Conservation (phyloP, 2,888 invertebrate genomes). For the Hartigia nigra region DNA sequence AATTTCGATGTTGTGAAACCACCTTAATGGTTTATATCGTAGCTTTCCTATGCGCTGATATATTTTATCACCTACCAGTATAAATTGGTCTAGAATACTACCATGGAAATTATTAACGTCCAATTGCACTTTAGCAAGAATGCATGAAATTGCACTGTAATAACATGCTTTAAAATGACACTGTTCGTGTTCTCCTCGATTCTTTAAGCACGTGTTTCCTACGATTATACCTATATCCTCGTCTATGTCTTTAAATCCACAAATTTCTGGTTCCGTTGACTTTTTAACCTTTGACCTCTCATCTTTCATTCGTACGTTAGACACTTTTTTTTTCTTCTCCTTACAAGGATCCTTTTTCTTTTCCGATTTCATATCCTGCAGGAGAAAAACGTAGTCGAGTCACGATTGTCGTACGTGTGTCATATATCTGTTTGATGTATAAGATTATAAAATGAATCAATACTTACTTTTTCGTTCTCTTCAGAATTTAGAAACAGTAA, state of each 20-base stretch:
- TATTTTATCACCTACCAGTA: constrained; percentile 47
- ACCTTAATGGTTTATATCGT: constrained; percentile 45
- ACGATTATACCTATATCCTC: constrained; percentile 43
- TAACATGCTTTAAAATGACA: constrained; percentile 54
- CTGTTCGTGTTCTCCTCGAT: constrained; percentile 35
- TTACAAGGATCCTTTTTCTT: constrained; percentile 9
- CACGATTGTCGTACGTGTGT: neutral
- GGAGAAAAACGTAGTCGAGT: neutral
- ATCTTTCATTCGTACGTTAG: constrained; percentile 19
- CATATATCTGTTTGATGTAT: neutral
- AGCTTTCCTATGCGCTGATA: constrained; percentile 43
- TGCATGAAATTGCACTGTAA: constrained; percentile 52
- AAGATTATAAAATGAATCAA: neutral
- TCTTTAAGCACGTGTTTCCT: constrained; percentile 40
- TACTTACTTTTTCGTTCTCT: constrained; percentile 12
- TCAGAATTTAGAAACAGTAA: constrained; percentile 44
- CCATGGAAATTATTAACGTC: constrained; percentile 41
- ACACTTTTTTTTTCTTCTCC: constrained; percentile 9
- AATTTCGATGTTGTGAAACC: constrained; percentile 51
- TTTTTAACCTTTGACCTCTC: constrained; percentile 18
- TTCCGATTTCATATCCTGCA: constrained; percentile 4
- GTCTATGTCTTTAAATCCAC: constrained; percentile 44
- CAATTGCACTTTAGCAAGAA: constrained; percentile 49
- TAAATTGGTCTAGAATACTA: constrained; percentile 47
- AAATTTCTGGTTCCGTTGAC: constrained; percentile 23